Conservation (phyloP, 2,888 invertebrate species). For the Tenodera sinensis region DNA sequence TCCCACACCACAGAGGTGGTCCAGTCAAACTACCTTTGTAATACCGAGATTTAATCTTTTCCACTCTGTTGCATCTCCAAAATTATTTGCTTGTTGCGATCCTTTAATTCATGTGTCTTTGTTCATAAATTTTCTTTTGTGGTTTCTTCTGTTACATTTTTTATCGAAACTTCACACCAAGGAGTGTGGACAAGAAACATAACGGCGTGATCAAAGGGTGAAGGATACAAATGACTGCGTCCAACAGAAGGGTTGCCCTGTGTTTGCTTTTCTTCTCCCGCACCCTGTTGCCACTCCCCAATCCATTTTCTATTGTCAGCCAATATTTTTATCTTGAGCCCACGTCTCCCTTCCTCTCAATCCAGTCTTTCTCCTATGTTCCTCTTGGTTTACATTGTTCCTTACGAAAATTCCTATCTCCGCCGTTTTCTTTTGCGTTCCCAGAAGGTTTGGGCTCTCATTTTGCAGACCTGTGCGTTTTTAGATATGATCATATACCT, state of each 20-base stretch:
- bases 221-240: not conserved
- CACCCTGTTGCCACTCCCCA: not conserved
- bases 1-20: too few relatives aligned
- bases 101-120: too few relatives aligned
- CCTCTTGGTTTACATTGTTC: not conserved
- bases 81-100: too few relatives aligned
- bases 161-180: not conserved
- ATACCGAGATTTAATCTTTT: too few relatives aligned
- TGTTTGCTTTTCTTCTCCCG: not conserved
- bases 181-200: not conserved
- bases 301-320: not conserved
- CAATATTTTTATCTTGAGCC: not conserved
- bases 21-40: too few relatives aligned
- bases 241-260: not conserved
- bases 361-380: not conserved
- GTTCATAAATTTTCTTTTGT: not conserved
- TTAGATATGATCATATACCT: not conserved
- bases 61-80: too few relatives aligned
- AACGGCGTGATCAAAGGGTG: not conserved
- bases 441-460: not conserved
- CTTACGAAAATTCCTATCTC: not conserved
- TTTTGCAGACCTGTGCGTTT: not conserved
- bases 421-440: not conserved
- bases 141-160: not conserved
- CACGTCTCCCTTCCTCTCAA: not conserved